Base-by-base conservation (phyloP, 2,797 vertebrate species). In the Novumbra hubbsi region DNA sequence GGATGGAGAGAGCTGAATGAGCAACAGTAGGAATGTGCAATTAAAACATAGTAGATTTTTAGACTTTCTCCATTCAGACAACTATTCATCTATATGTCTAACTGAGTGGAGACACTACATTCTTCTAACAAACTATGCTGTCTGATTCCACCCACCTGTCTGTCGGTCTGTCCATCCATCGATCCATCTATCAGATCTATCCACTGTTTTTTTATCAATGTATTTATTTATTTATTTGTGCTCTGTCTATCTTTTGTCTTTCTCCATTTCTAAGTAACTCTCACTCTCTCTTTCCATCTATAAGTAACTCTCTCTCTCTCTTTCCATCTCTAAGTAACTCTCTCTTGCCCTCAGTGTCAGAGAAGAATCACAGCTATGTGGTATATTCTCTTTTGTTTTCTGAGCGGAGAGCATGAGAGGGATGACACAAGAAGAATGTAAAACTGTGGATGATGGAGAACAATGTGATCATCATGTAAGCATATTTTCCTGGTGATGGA, bases 191-290 rank as follows among this genome's bases (percentile, higher is more conserved):
- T 45, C 41, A 45, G 41, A 45, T 45, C 41, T 8, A 45, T 45
- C 41, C 11, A 45, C 41, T 45, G 41, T 8, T 1, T 45, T 8
- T 71, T 70, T 41, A 78, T 34, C 65, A 64, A 38, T 24, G 71
- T 48, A 24, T 85, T 88, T 48, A 34, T 85, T 88, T 76, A 79
- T 75, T 75, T 75, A 45, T 45, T 70, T 73, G 75, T 50, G n/a
- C 68, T 83, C 74, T 76, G 24, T 12, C 71, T 79, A 83, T 62
- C 71, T 16, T 57, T 16, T 4, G 80, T n/a, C 32, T 49, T 24
- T 48, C 11, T 41, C 74, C 1, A 57, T 73, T 50, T 27, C 30
- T 74, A 66, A 50, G 41, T 75, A 67, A 76, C 57, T 57, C 38
- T 65, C 72, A 64, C 68, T 71, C 32, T 80, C 83, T 78, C 21